These are phyloP conservation scores for Serranus cabrilla DNA, from an alignment of 2,797 vertebrate species.

Conservation along the genomic window DNA sequence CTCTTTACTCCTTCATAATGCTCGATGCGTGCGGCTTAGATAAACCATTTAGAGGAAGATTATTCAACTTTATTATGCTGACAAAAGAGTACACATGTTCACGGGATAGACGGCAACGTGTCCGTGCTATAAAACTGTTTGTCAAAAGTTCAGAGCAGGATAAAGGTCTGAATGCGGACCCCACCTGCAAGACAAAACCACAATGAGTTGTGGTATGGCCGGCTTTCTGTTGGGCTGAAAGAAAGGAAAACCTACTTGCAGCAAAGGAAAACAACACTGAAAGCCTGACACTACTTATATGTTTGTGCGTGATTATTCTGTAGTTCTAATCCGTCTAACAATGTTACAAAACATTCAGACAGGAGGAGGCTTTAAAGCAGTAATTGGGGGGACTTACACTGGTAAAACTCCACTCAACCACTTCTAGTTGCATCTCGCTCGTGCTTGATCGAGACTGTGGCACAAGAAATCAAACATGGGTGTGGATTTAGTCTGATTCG, in stretches of 20 bases:
- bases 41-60: constrained; percentile 73
- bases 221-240: constrained; percentile 60
- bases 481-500: constrained; percentile 68
- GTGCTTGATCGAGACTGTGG: constrained; percentile 69
- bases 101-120: constrained; percentile 54
- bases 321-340: constrained; percentile 85
- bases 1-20: constrained; percentile 61
- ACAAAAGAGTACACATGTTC: constrained; percentile 71
- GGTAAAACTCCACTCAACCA: constrained; percentile 75
- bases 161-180: constrained; percentile 69
- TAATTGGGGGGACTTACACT: constrained; percentile 82
- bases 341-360: constrained; percentile 86
- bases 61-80: constrained; percentile 58
- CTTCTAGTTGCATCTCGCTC: constrained; percentile 76
- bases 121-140: constrained; percentile 64
- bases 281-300: constrained; percentile 81
- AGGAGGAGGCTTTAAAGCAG: constrained; percentile 82
- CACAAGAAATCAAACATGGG: constrained; percentile 76
- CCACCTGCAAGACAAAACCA: constrained; percentile 74
- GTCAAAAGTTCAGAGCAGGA: constrained; percentile 69
- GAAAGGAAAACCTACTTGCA: constrained; percentile 71
- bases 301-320: constrained; percentile 84
- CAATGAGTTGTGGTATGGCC: constrained; percentile 60
- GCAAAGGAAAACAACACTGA: constrained; percentile 75
- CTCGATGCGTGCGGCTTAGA: constrained; percentile 68